These are phyloP conservation scores for Iphiclides podalirius DNA, from an alignment of 2,888 invertebrate species.

Conservation along the genomic window DNA sequence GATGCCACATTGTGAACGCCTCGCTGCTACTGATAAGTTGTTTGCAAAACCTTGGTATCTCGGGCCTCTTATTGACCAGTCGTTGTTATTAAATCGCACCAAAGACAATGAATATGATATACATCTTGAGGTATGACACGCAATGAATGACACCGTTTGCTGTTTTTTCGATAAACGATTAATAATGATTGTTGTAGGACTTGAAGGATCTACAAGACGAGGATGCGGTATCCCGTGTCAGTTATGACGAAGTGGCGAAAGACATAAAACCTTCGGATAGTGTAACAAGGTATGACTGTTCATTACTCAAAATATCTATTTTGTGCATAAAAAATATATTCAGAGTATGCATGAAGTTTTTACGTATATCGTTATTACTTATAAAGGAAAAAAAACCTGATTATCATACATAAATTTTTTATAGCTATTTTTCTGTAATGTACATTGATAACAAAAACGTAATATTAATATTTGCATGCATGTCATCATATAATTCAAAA, in stretches of 20 bases:
- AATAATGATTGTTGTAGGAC: conserved; percentile 37
- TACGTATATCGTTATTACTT: too few relatives aligned
- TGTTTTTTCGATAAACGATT: too few relatives aligned
- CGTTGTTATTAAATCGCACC: conserved; percentile 89
- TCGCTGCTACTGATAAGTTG: conserved; percentile 91
- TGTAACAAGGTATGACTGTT: conserved; percentile 82
- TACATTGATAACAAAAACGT: too few relatives aligned
- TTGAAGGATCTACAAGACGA: conserved; percentile 39
- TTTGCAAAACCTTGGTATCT: conserved; percentile 92
- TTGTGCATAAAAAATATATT: too few relatives aligned
- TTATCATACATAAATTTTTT: too few relatives aligned
- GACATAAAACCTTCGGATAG: conserved; percentile 87
- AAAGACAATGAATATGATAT: conserved; percentile 82
- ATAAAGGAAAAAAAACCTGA: too few relatives aligned
- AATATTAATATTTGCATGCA: too few relatives aligned
- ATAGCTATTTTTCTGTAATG: too few relatives aligned
- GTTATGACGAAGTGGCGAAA: conserved; percentile 53
- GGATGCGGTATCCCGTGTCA: conserved; percentile 44
- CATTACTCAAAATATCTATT: background rate
- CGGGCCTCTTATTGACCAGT: conserved; percentile 90
- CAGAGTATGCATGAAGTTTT: too few relatives aligned
- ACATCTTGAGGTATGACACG: conserved; percentile 56
- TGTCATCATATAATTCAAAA: too few relatives aligned
- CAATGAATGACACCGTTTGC: background rate
- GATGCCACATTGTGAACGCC: conserved; percentile 89